A percentile compares a stretch with the other conserved stretches of the same genome.
phyloP scores from a whole-genome alignment of 2,113 vertebrate genomes.

The Xiphophorus couchianus region DNA sequence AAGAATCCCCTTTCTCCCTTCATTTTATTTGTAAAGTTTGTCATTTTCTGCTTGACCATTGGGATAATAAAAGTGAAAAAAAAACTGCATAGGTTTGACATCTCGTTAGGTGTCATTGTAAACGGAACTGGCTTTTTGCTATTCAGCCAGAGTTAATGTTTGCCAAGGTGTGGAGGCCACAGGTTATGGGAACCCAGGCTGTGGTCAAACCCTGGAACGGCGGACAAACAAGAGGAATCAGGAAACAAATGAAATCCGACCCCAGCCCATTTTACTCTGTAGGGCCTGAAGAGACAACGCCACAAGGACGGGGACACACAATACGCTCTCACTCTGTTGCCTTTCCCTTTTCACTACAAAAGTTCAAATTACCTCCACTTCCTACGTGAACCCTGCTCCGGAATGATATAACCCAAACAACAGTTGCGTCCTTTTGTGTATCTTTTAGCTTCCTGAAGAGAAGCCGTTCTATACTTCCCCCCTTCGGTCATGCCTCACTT shows the following conservation, averaged over 20 bases:
- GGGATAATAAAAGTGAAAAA: conserved; percentile 9
- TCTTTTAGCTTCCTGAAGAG: conserved; percentile 51
- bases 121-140: conserved; percentile 18
- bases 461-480: conserved; percentile 32
- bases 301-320: conserved; percentile 41
- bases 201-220: conserved; percentile 63
- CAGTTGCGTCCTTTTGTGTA: conserved; percentile 55
- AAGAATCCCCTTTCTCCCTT: background rate
- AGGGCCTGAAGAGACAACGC: conserved; percentile 32
- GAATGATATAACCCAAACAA: conserved; percentile 52
- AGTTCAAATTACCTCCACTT: conserved; percentile 56
- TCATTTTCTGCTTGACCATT: background rate
- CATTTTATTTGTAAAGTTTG: background rate
- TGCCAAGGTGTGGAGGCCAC: conserved; percentile 65
- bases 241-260: conserved; percentile 69
- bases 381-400: conserved; percentile 38
- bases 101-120: conserved; percentile 3
- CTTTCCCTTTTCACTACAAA: conserved; percentile 41
- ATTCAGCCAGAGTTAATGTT: conserved; percentile 8
- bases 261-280: conserved; percentile 51
- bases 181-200: conserved; percentile 70
- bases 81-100: background rate
- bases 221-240: conserved; percentile 62
- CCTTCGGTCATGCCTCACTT: conserved; percentile 43
- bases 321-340: conserved; percentile 58